Conservation (phyloP, 2,797 vertebrate genomes). For the Propithecus perrieri region DNA sequence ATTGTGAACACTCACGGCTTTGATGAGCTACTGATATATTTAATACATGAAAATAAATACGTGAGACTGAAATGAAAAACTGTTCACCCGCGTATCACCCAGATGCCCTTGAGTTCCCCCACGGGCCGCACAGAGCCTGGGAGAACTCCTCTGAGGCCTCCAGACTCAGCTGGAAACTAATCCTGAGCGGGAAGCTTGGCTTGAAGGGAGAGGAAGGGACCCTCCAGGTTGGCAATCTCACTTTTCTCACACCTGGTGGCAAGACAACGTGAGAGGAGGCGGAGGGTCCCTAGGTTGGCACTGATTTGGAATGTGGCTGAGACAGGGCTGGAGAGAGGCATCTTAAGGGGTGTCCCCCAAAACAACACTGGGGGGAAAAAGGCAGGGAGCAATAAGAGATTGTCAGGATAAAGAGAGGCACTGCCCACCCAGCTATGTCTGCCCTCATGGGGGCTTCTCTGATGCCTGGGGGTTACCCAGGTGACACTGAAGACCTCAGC, state of each 20-base stretch:
- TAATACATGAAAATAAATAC: constrained; percentile 50
- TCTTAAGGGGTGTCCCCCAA: neutral
- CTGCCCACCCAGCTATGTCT: rapidly evolving
- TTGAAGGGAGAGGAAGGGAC: neutral
- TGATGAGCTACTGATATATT: constrained; percentile 16
- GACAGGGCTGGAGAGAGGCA: neutral
- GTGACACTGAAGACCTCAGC: rapidly evolving
- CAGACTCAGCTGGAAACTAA: neutral
- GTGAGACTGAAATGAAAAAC: neutral
- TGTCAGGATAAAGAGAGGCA: neutral
- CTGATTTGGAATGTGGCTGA: neutral
- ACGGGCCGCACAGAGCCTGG: neutral
- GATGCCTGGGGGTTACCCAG: neutral
- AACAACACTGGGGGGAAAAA: rapidly evolving
- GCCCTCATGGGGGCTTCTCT: rapidly evolving
- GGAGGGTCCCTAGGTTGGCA: constrained; percentile 1
- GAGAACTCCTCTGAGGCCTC: neutral
- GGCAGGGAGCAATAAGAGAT: neutral
- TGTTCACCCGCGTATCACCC: neutral
- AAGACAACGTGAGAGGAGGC: neutral
- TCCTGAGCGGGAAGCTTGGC: neutral
- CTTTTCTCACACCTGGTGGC: neutral
- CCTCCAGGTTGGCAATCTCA: neutral
- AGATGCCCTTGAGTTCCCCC: neutral
- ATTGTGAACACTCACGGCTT: neutral